Conservation (phyloP, 1,140 invertebrate species). For the Melanaphis sacchari region DNA sequence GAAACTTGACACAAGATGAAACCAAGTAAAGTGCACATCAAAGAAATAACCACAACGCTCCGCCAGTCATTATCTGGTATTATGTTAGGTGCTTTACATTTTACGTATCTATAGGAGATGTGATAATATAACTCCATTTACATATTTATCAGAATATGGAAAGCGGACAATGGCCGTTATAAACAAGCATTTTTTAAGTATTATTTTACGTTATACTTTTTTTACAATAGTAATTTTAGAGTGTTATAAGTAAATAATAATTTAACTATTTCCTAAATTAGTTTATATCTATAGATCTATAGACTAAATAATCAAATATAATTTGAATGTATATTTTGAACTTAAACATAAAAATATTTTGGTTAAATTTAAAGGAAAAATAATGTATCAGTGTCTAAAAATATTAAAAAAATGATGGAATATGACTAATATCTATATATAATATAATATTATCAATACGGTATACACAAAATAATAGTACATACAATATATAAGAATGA, state of each 20-base stretch:
- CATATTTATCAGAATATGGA: background rate
- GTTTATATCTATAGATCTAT: background rate
- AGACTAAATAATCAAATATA: background rate
- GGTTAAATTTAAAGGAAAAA: background rate
- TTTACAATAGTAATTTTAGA: too few relatives aligned
- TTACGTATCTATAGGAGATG: background rate
- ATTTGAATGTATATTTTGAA: background rate
- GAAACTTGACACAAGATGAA: background rate
- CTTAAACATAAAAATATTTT: background rate
- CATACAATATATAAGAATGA: too few relatives aligned
- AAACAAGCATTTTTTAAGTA: background rate
- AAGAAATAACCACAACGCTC: background rate
- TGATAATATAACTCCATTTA: background rate
- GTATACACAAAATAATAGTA: too few relatives aligned
- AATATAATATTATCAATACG: too few relatives aligned
- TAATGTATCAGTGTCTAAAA: background rate
- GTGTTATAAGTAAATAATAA: background rate
- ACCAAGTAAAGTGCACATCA: background rate
- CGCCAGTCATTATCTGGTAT: background rate
- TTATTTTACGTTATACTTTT: too few relatives aligned
- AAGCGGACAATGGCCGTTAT: background rate
- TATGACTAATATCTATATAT: too few relatives aligned
- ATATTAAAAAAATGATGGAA: too few relatives aligned
- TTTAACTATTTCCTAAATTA: background rate
- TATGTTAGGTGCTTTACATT: background rate